A percentile compares a stretch with the other conserved stretches of the same genome.
Conservation (phyloP, 2,113 vertebrate genomes). For the Apistogramma diplotaenia region DNA sequence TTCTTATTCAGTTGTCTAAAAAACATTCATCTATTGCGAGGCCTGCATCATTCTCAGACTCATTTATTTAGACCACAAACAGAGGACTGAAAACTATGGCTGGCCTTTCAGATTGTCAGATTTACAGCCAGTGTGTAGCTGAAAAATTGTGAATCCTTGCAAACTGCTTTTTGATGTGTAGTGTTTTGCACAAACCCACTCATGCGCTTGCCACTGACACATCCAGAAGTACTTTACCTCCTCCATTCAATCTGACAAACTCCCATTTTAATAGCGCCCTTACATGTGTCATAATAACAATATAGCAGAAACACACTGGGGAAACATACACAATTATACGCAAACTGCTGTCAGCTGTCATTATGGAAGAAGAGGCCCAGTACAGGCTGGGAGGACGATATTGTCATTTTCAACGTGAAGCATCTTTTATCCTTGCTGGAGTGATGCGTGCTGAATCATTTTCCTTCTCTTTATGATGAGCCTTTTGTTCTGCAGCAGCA, state of each 20-base stretch:
- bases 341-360: conserved; percentile 32
- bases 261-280: not conserved
- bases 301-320: not conserved
- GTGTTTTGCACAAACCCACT: not conserved
- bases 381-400: not conserved
- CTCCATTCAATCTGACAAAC: not conserved
- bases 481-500: conserved; percentile 26
- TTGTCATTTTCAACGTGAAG: not conserved
- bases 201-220: not conserved
- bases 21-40: not conserved
- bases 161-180: not conserved
- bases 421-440: conserved; percentile 32
- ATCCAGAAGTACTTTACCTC: not conserved
- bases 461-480: not conserved
- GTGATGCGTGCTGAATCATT: not conserved
- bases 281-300: conserved; percentile 7
- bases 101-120: not conserved
- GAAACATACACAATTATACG: not conserved
- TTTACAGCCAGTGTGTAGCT: not conserved
- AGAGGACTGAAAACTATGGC: not conserved
- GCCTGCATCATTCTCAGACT: rapidly evolving
- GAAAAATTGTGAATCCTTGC: not conserved
- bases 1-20: not conserved
- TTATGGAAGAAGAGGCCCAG: not conserved
- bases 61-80: not conserved